These are phyloP conservation scores for Lamellibrachia luymesi DNA, from an alignment of 1,140 invertebrate genomes.

Conservation along the genomic window DNA sequence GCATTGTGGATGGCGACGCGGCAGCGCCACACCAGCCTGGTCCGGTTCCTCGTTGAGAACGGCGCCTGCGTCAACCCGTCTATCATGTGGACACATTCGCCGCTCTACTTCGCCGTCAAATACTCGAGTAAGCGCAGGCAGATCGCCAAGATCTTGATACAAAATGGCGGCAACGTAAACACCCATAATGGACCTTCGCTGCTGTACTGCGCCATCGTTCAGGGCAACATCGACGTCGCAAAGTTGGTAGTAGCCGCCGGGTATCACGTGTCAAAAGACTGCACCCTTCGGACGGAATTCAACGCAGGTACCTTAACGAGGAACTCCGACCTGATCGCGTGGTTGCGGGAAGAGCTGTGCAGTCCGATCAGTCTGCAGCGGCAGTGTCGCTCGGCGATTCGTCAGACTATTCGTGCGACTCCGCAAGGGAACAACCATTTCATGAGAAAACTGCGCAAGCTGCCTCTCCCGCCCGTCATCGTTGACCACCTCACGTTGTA, in stretches of 20 bases:
- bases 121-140: constrained; percentile 36
- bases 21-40: constrained; percentile 47
- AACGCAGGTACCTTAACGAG: constrained; percentile 37
- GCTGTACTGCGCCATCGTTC: constrained; percentile 21
- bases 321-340: constrained; percentile 34
- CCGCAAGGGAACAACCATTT: constrained; percentile 35
- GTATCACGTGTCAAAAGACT: constrained; percentile 39
- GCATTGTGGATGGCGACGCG: constrained; percentile 48
- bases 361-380: constrained; percentile 44
- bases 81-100: constrained; percentile 43
- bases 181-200: background rate
- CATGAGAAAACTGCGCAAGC: constrained; percentile 27
- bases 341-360: constrained; percentile 40
- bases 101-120: constrained; percentile 49
- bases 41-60: constrained; percentile 46
- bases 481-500: background rate
- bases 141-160: constrained; percentile 11
- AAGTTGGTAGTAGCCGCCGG: constrained; percentile 45
- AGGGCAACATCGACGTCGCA: constrained; percentile 37
- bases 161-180: constrained; percentile 12
- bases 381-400: constrained; percentile 40
- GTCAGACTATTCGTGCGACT: constrained; percentile 30
- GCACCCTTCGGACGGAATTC: constrained; percentile 40
- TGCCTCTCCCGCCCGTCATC: constrained; percentile 12
- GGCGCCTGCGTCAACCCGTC: constrained; percentile 51